Evolutionary conservation across 1,140 invertebrate species (phyloP).

Genomic region (Metopolophium dirhodum): DNA sequence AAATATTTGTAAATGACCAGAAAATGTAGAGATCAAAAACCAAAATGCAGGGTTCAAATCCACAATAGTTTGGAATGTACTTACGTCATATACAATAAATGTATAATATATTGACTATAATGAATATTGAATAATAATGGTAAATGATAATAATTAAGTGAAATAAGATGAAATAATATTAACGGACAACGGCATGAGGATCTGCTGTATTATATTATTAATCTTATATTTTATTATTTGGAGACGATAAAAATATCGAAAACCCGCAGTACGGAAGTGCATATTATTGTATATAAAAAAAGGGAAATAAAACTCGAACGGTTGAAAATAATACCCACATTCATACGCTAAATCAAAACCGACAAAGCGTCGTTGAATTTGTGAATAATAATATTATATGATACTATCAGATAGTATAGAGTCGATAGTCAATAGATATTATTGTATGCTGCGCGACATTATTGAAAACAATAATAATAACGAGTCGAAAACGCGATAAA

Average conservation of each 20-base stretch:
- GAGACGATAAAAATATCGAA: not conserved
- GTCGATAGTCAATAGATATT: not conserved
- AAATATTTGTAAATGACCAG: not conserved
- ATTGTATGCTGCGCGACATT: not conserved
- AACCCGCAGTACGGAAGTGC: not conserved
- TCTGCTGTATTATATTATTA: no score
- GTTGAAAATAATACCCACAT: not conserved
- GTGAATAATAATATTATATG: not conserved
- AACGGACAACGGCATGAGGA: not conserved
- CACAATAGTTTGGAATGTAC: not conserved
- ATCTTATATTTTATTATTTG: not conserved
- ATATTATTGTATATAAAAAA: not conserved
- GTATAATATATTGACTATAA: not conserved
- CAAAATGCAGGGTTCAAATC: not conserved
- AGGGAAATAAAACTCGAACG: not conserved
- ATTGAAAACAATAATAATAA: not conserved
- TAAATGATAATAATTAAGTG: not conserved
- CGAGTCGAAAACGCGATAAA: not conserved
- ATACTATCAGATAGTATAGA: not conserved
- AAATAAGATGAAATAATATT: not conserved
- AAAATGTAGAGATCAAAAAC: not conserved
- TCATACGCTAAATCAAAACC: not conserved
- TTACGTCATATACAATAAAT: no score
- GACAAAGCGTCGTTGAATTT: not conserved
- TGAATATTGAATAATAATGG: not conserved